Conservation (phyloP, 2,888 invertebrate genomes). For the Spilarctia lutea region DNA sequence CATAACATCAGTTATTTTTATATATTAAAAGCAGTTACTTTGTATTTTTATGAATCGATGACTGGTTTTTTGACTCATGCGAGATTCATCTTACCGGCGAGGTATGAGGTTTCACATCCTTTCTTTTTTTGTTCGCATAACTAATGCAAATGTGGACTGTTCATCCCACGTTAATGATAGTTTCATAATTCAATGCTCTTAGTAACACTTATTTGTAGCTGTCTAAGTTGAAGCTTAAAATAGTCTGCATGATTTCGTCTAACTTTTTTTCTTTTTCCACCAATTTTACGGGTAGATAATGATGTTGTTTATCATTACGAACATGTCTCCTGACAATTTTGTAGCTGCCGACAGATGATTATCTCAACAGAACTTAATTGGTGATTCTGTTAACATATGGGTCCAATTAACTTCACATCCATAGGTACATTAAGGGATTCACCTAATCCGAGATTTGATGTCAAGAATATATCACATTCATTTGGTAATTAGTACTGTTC, state of each 20-base stretch:
- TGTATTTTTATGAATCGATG: slow-evolving; percentile 65
- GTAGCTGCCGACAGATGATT: slow-evolving; percentile 33
- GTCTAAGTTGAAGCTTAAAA: slow-evolving; percentile 13
- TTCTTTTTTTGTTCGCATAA: slow-evolving; percentile 66
- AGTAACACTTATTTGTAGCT: slow-evolving; percentile 24
- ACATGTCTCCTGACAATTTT: slow-evolving; percentile 15
- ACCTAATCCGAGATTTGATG: slow-evolving; percentile 24
- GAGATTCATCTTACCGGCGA: slow-evolving; percentile 57
- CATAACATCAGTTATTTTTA: slow-evolving; percentile 63
- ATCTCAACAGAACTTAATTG: slow-evolving; percentile 36
- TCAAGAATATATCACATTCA: slow-evolving; percentile 19
- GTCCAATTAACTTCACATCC: slow-evolving; percentile 38
- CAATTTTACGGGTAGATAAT: slow-evolving; percentile 27
- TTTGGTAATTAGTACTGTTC: slow-evolving; percentile 6
- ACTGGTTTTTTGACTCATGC: slow-evolving; percentile 66
- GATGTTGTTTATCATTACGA: slow-evolving; percentile 25
- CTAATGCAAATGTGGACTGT: slow-evolving; percentile 65
- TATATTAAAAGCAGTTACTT: slow-evolving; percentile 57
- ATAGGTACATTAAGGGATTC: slow-evolving; percentile 34
- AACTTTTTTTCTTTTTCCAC: slow-evolving; percentile 1
- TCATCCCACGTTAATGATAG: slow-evolving; percentile 62
- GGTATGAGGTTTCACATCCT: slow-evolving; percentile 50
- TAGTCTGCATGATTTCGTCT: background rate
- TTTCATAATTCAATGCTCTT: slow-evolving; percentile 48
- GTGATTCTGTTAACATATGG: slow-evolving; percentile 35